Conservation (phyloP, 2,888 invertebrate species). For the Sarcophaga carnaria region DNA sequence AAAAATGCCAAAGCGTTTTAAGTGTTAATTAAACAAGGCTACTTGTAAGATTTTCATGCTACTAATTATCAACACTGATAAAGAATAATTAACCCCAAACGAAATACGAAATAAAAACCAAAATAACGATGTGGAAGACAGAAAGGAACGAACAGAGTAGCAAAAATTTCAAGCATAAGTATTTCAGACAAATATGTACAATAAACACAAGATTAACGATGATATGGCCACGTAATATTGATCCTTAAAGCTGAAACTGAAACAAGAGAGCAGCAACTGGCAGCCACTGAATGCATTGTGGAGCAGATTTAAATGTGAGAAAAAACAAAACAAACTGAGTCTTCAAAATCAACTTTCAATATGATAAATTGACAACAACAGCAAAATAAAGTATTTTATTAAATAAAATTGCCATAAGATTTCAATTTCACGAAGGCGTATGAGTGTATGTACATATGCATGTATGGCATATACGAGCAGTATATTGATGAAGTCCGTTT, state of each 20-base stretch:
- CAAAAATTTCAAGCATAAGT: slow-evolving; percentile 59
- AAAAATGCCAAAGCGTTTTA: slow-evolving; percentile 27
- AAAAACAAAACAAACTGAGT: background rate
- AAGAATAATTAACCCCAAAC: slow-evolving; percentile 64
- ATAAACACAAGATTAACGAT: slow-evolving; percentile 68
- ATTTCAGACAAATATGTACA: slow-evolving; percentile 69
- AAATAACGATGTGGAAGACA: background rate
- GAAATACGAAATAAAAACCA: background rate
- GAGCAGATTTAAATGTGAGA: background rate
- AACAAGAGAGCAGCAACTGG: background rate
- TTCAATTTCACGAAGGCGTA: slow-evolving; percentile 20
- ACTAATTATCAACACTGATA: slow-evolving; percentile 70
- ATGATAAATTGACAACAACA: slow-evolving; percentile 52
- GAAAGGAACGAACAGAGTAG: slow-evolving; percentile 20
- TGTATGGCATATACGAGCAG: slow-evolving; percentile 45
- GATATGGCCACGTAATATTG: slow-evolving; percentile 13
- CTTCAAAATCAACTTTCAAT: slow-evolving; percentile 5
- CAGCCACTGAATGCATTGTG: background rate
- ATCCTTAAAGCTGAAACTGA: background rate
- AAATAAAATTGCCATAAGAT: slow-evolving; percentile 68
- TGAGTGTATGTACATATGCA: too few relatives aligned
- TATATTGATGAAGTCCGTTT: slow-evolving; percentile 13
- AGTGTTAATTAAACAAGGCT: slow-evolving; percentile 68
- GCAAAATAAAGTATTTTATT: slow-evolving; percentile 62
- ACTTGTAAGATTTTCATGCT: slow-evolving; percentile 56